Base-by-base conservation (phyloP, 2,113 vertebrate genomes). In the Promerops cafer region DNA sequence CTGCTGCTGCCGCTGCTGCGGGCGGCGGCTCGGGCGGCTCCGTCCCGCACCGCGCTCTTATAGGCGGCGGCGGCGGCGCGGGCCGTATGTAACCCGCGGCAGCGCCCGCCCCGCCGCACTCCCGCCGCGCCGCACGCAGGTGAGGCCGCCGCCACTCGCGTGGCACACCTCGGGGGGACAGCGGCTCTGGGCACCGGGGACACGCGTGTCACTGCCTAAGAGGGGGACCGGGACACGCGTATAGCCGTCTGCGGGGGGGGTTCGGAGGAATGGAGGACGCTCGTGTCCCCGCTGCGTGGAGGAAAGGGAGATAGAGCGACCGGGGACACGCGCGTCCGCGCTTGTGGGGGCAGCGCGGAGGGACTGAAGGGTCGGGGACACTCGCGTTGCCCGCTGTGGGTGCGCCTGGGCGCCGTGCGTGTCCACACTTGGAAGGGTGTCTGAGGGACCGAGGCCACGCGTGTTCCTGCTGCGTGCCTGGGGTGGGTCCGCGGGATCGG, bases 191-290 rank as follows among this genome's bases (percentile, higher is more conserved):
- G 35, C 8, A 3, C 7, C 15, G 27, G 17, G 42, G 35, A 35
- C 63, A 16, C 45, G 22, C 14, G 21, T 7, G n/a, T 0, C 40
- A 3, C 59, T 1, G 70, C 82, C 71, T 1, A 0, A 1, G 10
- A 16, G 11, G 9, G 61, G 20, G 6, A 9, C 2, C 7, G 23
- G 64, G 49, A 33, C 53, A 9, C 18, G 26, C 37, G 18, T 17
- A 30, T 8, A 9, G 74, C 57, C 7, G 37, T 35, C 37, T 13
- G 24, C 31, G 33, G n/a, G n/a, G 9, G 11, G 30, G 44, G 19
- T 8, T 22, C 9, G 7, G 12, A 28, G 49, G 50, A 10, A 33
- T 10, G 4, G 57, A 33, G n/a, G 54, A 4, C 39, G 3, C 13
- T 6, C 16, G 16, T 24, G 33, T 44, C 9, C 9, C 9, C 22